These are phyloP conservation scores for Neodiprion virginianus DNA, from an alignment of 1,140 invertebrate genomes.

Conservation along the genomic window DNA sequence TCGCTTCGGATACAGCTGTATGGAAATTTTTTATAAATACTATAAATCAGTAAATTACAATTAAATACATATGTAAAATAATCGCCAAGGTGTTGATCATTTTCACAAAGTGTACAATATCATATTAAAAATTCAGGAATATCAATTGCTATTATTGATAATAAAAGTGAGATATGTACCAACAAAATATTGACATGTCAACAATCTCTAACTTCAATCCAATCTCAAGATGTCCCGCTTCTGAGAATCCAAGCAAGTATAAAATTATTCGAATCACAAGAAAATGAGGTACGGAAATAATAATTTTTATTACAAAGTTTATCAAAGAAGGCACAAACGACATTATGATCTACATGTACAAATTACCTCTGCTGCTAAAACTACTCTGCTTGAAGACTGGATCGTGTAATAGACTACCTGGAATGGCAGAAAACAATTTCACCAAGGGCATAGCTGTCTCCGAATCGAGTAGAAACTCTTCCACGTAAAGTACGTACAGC, in stretches of 20 bases:
- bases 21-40: too few relatives aligned
- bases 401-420: slow-evolving; percentile 35
- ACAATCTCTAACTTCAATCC: neutral
- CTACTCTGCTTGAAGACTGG: slow-evolving; percentile 34
- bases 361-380: slow-evolving; percentile 57
- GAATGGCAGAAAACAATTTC: slow-evolving; percentile 44
- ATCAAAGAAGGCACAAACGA: slow-evolving; percentile 25
- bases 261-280: slow-evolving; percentile 1
- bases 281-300: neutral
- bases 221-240: slow-evolving; percentile 15
- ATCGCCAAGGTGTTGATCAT: too few relatives aligned
- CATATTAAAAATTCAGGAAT: too few relatives aligned
- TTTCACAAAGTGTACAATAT: too few relatives aligned
- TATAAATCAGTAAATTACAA: too few relatives aligned
- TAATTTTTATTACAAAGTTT: slow-evolving; percentile 17
- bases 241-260: neutral
- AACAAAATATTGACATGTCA: slow-evolving; percentile 3
- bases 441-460: slow-evolving; percentile 44
- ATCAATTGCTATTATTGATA: slow-evolving; percentile 23
- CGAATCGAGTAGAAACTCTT: slow-evolving; percentile 50
- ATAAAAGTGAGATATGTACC: neutral
- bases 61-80: too few relatives aligned
- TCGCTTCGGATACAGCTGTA: too few relatives aligned
- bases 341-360: slow-evolving; percentile 49
- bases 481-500: slow-evolving; percentile 51